Evolutionary conservation across 2,888 invertebrate genomes (phyloP), one percentile per base, ranked within the genome.

Genomic region (Polydesmus complanatus): DNA sequence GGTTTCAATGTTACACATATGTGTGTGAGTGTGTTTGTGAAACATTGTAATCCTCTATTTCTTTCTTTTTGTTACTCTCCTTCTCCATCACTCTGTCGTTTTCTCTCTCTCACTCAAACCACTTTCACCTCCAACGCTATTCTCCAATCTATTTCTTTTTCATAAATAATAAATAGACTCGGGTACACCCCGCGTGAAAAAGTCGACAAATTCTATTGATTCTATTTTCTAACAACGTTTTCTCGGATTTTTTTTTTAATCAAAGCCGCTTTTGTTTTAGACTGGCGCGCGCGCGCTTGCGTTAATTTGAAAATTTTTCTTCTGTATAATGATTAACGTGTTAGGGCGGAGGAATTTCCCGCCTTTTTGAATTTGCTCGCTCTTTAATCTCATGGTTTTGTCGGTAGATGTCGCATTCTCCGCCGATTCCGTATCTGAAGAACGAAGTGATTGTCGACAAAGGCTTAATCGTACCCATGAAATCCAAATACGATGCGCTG

Each of bases 381-480:
- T 37, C 14, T 37, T 37, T 8, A 14, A 37, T 37, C 14, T 37
- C 5, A 37, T 5, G 5, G 37, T 37, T 5, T 37, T 37, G 14
- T 37, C 37, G 37, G 19, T 21, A 59, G 59, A 47, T 59, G 37
- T 37, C 59, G 47, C 59, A 53, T 2, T 54, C 59, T 2, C 23
- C 50, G 22, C 55, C 55, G 55, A 83, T 84, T 50, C 88, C 88
- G 11, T 80, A 84, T 11, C 77, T 91, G 66, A 84, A 85, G 68
- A 85, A 91, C 69, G 92, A 92, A 73, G 79, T 94, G 72, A 83
- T 93, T 62, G 80, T 86, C 71, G 85, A 92, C 73, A 79, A 88
- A 63, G 79, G 86, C 66, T 82, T 83, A 60, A 83, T 81, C 68
- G 65, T 69, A 5, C 84, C 85, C 70, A 80, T 88, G 61, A 81